phyloP scores from a whole-genome alignment of 2,888 invertebrate species.

The Cryptus viduatorius region DNA sequence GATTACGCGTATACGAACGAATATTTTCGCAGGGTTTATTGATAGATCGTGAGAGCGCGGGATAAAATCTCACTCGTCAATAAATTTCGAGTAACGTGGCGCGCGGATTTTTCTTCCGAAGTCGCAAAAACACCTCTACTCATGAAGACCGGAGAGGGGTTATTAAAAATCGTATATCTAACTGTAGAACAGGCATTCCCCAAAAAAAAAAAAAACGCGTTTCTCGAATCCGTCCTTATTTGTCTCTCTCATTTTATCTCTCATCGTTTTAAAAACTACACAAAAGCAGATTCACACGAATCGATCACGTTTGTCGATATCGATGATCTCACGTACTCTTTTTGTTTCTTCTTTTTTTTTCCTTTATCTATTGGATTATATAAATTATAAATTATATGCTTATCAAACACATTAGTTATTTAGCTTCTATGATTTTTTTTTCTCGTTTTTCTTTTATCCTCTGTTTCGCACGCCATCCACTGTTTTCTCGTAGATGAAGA shows the following conservation, averaged over 20 bases:
- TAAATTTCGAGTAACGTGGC: constrained; percentile 39
- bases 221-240: constrained; percentile 55
- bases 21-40: constrained; percentile 26
- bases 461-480: constrained; percentile 43
- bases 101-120: constrained; percentile 23
- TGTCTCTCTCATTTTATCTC: constrained; percentile 22
- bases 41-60: constrained; percentile 40
- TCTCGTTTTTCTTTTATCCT: constrained; percentile 71
- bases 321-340: constrained; percentile 51
- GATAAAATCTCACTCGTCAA: constrained; percentile 34
- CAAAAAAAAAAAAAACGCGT: constrained; percentile 43
- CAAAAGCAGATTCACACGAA: constrained; percentile 53
- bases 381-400: constrained; percentile 82
- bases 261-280: constrained; percentile 56
- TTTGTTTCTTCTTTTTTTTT: neutral
- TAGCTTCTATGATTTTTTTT: constrained; percentile 58
- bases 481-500: constrained; percentile 50
- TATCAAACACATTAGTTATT: constrained; percentile 76
- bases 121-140: constrained; percentile 35
- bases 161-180: constrained; percentile 65
- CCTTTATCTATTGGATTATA: constrained; percentile 78
- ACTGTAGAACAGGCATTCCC: constrained; percentile 62
- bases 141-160: neutral
- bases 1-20: constrained; percentile 52
- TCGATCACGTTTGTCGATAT: constrained; percentile 50